Conservation (phyloP, 2,888 invertebrate genomes). For the Ophion ventricosus region DNA sequence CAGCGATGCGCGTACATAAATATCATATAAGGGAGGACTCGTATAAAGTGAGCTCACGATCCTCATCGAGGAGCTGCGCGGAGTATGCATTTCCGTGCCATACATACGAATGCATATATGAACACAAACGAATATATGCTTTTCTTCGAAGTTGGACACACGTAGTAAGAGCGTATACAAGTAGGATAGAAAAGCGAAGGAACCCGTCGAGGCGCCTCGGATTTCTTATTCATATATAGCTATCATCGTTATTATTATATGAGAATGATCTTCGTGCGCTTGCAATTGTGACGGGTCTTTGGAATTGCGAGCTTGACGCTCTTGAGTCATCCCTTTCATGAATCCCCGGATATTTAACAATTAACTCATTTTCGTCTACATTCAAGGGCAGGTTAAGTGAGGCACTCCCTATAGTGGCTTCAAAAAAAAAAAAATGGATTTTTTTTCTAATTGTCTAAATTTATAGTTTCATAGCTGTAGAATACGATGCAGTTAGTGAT, state of each 20-base stretch:
- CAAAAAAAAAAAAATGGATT: too few species aligned
- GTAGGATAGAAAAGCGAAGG: constrained; percentile 19
- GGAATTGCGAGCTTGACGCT: neutral
- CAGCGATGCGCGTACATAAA: constrained; percentile 62
- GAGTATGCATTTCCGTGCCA: constrained; percentile 33
- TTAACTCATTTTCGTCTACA: too few species aligned
- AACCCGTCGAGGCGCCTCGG: constrained; percentile 40
- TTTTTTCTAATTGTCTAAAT: too few species aligned
- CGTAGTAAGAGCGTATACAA: neutral
- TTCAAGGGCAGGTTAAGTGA: too few species aligned
- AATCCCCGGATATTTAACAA: too few species aligned
- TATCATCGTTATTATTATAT: neutral
- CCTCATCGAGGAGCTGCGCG: constrained; percentile 29
- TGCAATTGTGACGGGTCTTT: neutral
- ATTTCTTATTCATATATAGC: constrained; percentile 35
- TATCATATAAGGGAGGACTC: constrained; percentile 65
- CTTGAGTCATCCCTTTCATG: neutral
- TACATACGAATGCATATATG: constrained; percentile 8
- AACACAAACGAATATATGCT: constrained; percentile 7
- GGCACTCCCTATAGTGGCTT: too few species aligned
- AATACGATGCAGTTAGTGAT: too few species aligned
- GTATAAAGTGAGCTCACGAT: constrained; percentile 53
- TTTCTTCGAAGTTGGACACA: constrained; percentile 1
- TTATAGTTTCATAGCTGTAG: too few species aligned
- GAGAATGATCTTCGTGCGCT: neutral